Evolutionary conservation across 2,888 invertebrate species (phyloP), one percentile per base, ranked within the genome.

Genomic region (Drosophila paracracens): DNA sequence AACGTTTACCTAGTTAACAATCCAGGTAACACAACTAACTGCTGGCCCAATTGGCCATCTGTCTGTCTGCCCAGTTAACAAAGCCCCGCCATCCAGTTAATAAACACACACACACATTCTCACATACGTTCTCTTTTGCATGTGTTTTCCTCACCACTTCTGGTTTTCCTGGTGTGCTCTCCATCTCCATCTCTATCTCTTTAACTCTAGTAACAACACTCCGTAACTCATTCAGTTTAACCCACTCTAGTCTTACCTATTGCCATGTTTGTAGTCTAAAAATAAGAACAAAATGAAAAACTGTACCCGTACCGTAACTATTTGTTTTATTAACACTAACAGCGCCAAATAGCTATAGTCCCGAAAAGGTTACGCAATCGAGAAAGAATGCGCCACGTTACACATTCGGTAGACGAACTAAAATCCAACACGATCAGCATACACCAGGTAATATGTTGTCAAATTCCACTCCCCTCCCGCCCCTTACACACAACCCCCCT

Each of bases 351-450:
- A 92, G 92, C 83, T 93, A 93, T 90, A 94, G 94, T 94, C 94
- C 94, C 83, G 95, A 95, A 89, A 95, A 94, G 91, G 94, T 95
- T 51, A 95, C 95, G 90, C 92, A 93, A 81, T 87, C 89, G 65
- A 91, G 91, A 91, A 95, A 88, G 86, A 92, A 84, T 86, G 92
- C 93, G 86, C 93, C 93, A 79, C 91, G 92, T 83, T 93, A 90
- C 91, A 92, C 93, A 77, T 93, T 93, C 81, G 93, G 93, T 89
- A 94, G 96, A 87, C 96, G 96, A 93, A 92, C 93, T 83, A 92
- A 92, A 91, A 87, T 92, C 81, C 88, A 91, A 87, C 89, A 83
- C 92, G 91, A 92, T 79, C 86, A 82, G 87, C 89, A 87, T 82
- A 92, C 92, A 82, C 92, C 92, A 92, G 92, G 92, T 92, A 92